A percentile compares a stretch with the other conserved stretches of the same genome.
These are phyloP conservation scores for Cryptoprocta ferox DNA, from an alignment of 2,797 vertebrate species.

Conservation along the genomic window DNA sequence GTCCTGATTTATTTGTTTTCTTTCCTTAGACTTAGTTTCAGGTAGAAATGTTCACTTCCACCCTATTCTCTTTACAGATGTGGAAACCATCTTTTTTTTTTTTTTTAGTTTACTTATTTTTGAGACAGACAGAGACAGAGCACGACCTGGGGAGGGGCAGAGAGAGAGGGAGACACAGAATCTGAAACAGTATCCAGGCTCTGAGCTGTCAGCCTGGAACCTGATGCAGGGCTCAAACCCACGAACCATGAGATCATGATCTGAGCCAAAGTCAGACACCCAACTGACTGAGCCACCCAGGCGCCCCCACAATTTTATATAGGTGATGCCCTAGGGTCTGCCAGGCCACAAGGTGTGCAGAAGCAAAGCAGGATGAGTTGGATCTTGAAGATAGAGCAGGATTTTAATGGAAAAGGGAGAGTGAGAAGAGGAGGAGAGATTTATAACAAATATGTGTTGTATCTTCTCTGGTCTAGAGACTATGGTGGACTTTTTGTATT, in stretches of 20 bases:
- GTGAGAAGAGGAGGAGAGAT: neutral
- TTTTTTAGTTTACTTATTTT: too few relatives aligned
- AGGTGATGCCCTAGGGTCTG: neutral
- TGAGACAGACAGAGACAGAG: too few relatives aligned
- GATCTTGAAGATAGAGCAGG: neutral
- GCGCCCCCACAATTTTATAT: neutral
- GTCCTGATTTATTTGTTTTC: constrained; percentile 4
- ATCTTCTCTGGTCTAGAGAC: neutral
- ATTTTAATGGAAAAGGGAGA: neutral
- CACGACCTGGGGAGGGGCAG: too few relatives aligned
- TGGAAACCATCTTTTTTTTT: neutral
- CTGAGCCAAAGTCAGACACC: too few relatives aligned
- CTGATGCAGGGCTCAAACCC: too few relatives aligned
- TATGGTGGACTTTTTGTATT: neutral
- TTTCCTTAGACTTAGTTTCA: neutral
- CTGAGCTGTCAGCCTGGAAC: too few relatives aligned
- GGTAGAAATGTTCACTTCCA: neutral
- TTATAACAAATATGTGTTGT: neutral
- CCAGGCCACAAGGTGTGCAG: neutral
- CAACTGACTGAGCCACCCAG: too few relatives aligned
- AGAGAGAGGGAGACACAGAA: too few relatives aligned
- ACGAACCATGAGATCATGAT: too few relatives aligned
- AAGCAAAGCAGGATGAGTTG: neutral
- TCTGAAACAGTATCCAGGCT: too few relatives aligned
- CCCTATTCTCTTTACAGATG: neutral